These are phyloP conservation scores for Cyprinodon brontotheroides DNA, from an alignment of 2,113 vertebrate genomes.

Conservation along the genomic window DNA sequence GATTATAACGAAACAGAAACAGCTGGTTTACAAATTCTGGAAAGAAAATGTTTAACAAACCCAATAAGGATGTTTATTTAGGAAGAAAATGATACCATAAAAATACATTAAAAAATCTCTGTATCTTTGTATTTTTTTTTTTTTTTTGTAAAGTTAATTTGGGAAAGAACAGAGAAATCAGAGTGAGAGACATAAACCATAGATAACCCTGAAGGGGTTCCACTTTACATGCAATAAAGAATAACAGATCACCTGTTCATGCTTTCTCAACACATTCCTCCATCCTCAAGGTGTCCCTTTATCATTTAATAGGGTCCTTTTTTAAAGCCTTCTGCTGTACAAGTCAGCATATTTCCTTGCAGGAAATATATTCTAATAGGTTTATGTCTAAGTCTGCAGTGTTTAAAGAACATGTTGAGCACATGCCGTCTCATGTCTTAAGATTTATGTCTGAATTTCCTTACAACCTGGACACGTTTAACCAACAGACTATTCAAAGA, in stretches of 20 bases:
- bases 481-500: conserved; percentile 15
- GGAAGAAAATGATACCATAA: not conserved
- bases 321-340: conserved; percentile 17
- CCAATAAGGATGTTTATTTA: not conserved
- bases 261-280: conserved; percentile 36
- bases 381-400: conserved; percentile 30
- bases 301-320: conserved; percentile 53
- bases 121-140: too few relatives aligned
- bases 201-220: conserved; percentile 7
- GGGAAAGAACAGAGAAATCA: conserved; percentile 17
- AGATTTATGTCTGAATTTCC: conserved; percentile 54
- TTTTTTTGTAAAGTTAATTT: conserved; percentile 1
- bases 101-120: not conserved
- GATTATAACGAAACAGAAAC: conserved; percentile 1
- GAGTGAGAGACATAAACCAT: conserved; percentile 31
- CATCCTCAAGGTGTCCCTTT: conserved; percentile 64
- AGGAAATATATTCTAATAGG: conserved; percentile 20
- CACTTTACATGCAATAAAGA: conserved; percentile 68
- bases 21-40: not conserved
- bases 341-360: conserved; percentile 59
- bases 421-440: conserved; percentile 10
- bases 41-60: not conserved
- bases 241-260: conserved; percentile 57
- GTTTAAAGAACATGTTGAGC: conserved; percentile 41
- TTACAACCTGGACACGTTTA: conserved; percentile 47